Evolutionary conservation across 2,113 vertebrate genomes (phyloP).

Genomic region (Girardinichthys multiradiatus): DNA sequence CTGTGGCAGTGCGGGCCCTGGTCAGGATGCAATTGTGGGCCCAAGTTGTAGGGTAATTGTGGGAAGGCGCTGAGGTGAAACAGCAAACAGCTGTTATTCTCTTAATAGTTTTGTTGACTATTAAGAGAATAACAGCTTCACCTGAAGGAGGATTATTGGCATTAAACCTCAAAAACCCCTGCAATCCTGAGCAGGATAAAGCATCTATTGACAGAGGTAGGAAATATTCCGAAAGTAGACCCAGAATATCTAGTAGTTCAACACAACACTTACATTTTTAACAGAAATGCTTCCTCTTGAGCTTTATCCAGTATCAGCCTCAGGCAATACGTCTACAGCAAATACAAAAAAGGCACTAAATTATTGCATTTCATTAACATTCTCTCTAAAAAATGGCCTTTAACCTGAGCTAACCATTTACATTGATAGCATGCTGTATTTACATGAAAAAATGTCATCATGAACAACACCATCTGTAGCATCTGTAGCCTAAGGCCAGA

Average conservation of each 20-base stretch:
- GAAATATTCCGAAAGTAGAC: background rate
- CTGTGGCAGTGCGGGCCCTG: too few relatives aligned
- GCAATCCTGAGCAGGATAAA: background rate
- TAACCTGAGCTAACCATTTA: background rate
- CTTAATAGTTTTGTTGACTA: too few relatives aligned
- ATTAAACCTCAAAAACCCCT: background rate
- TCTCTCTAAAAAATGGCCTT: background rate
- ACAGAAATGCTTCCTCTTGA: background rate
- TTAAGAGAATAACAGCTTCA: too few relatives aligned
- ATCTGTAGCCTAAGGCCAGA: slow-evolving; percentile 24
- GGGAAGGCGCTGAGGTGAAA: too few relatives aligned
- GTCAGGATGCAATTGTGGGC: too few relatives aligned
- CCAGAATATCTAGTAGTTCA: background rate
- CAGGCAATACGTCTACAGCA: background rate
- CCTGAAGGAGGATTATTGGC: background rate
- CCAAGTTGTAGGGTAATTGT: too few relatives aligned
- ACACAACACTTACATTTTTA: background rate
- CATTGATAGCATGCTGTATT: slow-evolving; percentile 5
- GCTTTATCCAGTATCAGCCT: background rate
- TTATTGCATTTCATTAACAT: background rate
- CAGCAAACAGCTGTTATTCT: too few relatives aligned
- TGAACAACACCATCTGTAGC: slow-evolving; percentile 9
- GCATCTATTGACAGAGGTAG: background rate
- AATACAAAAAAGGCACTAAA: background rate
- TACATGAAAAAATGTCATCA: slow-evolving; percentile 4